phyloP scores from a whole-genome alignment of 92 coral and sea anemone species.

The Montipora capitata region DNA sequence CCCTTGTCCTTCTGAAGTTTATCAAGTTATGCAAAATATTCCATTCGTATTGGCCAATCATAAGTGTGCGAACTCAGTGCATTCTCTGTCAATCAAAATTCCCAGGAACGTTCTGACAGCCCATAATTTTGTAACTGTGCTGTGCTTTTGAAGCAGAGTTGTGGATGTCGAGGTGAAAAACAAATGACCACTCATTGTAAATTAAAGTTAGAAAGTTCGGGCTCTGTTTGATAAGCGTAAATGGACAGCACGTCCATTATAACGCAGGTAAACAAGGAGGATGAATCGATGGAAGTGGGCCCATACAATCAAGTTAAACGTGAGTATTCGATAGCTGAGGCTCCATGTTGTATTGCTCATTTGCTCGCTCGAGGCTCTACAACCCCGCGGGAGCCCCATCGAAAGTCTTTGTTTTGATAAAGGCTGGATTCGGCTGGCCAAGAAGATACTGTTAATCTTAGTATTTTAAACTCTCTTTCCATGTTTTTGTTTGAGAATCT shows the following conservation, averaged over 20 bases:
- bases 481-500: constrained; percentile 17
- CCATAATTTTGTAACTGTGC: constrained; percentile 82
- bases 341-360: constrained; percentile 62
- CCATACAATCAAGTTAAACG: constrained; percentile 84
- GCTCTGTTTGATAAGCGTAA: constrained; percentile 60
- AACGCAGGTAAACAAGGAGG: constrained; percentile 98
- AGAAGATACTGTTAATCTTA: background rate
- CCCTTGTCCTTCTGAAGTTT: too few relatives aligned
- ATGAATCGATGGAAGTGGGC: constrained; percentile 90
- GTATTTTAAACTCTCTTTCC: constrained; percentile 31
- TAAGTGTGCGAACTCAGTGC: constrained; percentile 20
- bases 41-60: constrained; percentile 21
- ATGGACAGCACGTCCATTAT: constrained; percentile 99
- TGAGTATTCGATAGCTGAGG: constrained; percentile 57
- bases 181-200: constrained; percentile 47
- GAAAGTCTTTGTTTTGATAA: constrained; percentile 4
- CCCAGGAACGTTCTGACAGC: constrained; percentile 76
- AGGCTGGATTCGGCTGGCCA: constrained; percentile 18
- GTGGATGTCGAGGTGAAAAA: constrained; percentile 25
- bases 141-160: constrained; percentile 12
- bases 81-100: constrained; percentile 88
- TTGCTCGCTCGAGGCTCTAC: constrained; percentile 19
- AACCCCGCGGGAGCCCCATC: constrained; percentile 20
- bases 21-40: constrained; percentile 31
- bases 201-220: constrained; percentile 20